Base-by-base conservation (phyloP, 2,888 invertebrate species). In the Corythucha ciliata region DNA sequence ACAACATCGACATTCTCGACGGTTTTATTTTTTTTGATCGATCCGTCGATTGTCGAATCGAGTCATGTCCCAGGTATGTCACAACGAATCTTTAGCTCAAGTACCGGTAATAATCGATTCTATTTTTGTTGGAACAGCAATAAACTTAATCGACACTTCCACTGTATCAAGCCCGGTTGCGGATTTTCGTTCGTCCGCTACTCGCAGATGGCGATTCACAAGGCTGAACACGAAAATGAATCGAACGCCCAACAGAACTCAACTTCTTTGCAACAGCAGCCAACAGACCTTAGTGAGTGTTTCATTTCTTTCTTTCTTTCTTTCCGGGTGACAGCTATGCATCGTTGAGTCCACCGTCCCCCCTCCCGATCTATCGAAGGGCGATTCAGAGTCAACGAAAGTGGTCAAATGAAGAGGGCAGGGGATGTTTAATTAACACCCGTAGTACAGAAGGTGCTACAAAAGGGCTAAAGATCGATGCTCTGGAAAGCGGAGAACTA, bases 1-100 rank as follows among this genome's bases (percentile, higher is more conserved):
- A 83, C 57, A 79, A 84, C 60, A 77, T 81, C 36, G 84, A 83
- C 60, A 82, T 91, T 48, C 70, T 86, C 29, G 85, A 89, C 42
- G 87, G 88, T 1, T 92, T 88, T 64, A 83, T 87, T 55, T 87
- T 86, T 67, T 91, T 83, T 67, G 84, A 85, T 64, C 74, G 72
- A 45, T 78, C 77, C 64, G 76, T 81, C 16, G 81, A 83, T 63
- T 85, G 85, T 63, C 73, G 80, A 25, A 67, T 81, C 32, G 67
- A 72, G 2, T 75, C 74, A 54, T 86, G 85, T 65, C 75, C 75
- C 57, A 68, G 67, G 68, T 68, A 57, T 58, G 24, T 44, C 25
- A 24, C 14, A 34, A 34, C 5, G 7, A 34, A 22, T 42, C 14
- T 4, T 27, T 24, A n/a, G 4, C 26, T 18, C 16, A 3, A 12